These are phyloP conservation scores for Myotis planiceps DNA, from an alignment of 2,797 vertebrate species.

Conservation along the genomic window DNA sequence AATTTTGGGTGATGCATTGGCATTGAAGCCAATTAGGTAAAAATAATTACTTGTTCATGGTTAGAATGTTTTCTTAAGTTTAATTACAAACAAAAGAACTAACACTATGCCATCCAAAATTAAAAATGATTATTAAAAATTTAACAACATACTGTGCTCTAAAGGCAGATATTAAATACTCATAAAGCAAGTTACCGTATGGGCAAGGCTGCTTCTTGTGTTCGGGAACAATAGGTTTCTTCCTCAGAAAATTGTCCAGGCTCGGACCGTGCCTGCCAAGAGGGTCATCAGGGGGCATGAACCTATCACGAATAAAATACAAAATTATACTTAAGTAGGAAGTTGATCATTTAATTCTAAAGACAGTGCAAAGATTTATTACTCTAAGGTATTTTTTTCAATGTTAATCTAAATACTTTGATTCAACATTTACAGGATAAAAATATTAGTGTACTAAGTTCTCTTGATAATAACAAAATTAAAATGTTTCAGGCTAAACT, in stretches of 20 bases:
- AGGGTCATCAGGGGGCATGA: conserved; percentile 99
- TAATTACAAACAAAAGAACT: conserved; percentile 30
- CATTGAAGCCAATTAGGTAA: neutral
- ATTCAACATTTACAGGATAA: conserved; percentile 15
- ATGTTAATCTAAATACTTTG: conserved; percentile 35
- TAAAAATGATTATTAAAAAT: conserved; percentile 19
- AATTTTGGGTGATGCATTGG: conserved; percentile 24
- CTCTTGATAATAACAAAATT: conserved; percentile 36
- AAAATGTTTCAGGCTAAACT: neutral
- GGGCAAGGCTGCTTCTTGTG: conserved; percentile 97
- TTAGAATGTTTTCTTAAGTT: conserved; percentile 37
- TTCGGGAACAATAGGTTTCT: conserved; percentile 94
- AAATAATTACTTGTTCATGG: neutral
- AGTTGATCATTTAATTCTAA: neutral
- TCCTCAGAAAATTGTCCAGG: conserved; percentile 97
- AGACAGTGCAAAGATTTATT: neutral
- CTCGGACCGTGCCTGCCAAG: conserved; percentile 97
- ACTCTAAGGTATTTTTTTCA: neutral
- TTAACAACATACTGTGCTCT: neutral
- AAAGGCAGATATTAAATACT: conserved; percentile 12
- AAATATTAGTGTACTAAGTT: neutral
- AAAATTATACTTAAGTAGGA: neutral
- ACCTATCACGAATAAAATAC: conserved; percentile 86
- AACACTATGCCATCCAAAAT: neutral
- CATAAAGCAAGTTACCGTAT: conserved; percentile 91